These are phyloP conservation scores for Drosophila suzukii DNA, from an alignment of 1,140 invertebrate genomes.

Conservation along the genomic window DNA sequence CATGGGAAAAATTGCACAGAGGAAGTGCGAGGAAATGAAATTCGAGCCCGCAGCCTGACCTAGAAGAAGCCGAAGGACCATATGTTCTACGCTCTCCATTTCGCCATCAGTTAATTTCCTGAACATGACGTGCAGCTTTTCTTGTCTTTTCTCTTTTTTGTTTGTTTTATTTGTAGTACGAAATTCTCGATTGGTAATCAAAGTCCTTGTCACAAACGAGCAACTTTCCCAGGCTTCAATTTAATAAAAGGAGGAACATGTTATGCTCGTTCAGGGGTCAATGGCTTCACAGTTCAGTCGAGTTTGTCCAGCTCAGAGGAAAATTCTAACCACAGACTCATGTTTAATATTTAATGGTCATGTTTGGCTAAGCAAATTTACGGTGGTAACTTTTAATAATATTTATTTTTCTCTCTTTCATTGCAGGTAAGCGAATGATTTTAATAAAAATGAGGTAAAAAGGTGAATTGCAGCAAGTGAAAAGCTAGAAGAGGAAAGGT, in stretches of 20 bases:
- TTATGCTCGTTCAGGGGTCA: neutral
- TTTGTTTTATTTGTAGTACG: constrained; percentile 16
- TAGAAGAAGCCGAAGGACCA: constrained; percentile 40
- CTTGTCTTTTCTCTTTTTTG: constrained; percentile 25
- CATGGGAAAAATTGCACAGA: constrained; percentile 21
- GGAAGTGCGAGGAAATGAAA: constrained; percentile 69
- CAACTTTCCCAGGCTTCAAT: constrained; percentile 10
- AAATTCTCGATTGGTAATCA: constrained; percentile 46
- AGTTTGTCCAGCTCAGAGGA: neutral
- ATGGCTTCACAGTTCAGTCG: neutral
- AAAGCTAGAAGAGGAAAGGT: neutral
- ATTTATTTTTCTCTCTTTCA: constrained; percentile 18
- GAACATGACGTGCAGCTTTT: constrained; percentile 44
- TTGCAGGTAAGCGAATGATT: constrained; percentile 52
- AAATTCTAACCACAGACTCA: constrained; percentile 8
- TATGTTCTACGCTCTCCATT: constrained; percentile 21
- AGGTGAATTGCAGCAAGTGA: constrained; percentile 1
- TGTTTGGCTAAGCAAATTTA: constrained; percentile 30
- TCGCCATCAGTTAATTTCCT: constrained; percentile 52
- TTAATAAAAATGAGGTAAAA: neutral
- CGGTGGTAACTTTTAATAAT: constrained; percentile 22
- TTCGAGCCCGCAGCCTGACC: constrained; percentile 55
- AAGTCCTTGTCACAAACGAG: constrained; percentile 12
- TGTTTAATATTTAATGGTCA: constrained; percentile 35
- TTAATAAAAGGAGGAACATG: neutral